Base-by-base conservation (phyloP, 1,140 invertebrate genomes). In the Scaptomyza graminum region DNA sequence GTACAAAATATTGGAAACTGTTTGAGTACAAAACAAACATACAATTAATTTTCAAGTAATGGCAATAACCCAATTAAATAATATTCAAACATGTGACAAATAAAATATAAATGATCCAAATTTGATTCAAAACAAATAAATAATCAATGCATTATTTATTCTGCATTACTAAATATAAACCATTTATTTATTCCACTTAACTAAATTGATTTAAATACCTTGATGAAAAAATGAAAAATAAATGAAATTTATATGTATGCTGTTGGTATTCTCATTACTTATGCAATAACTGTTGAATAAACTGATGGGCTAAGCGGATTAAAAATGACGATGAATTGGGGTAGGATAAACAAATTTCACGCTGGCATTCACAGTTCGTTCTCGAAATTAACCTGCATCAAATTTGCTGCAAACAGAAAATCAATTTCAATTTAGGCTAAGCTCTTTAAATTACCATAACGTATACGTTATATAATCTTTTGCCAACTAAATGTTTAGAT, bases 351-450 rank as follows among this genome's bases (percentile, higher is more conserved):
- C 9, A 34, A 34, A 9, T 9, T 34, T 9, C 31, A 34, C 8
- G 31, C 25, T 37, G 9, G 8, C 41, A 41, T 39, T 39, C 8
- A 12, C 37, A 15, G 16, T n/a, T 47, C 15, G 7, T 15, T n/a
- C 15, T 22, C 18, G 9, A 39, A 39, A 34, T 28, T 52, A 37
- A 44, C 68, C 62, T 52, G 59, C 72, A 74, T 74, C 67, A 74
- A 74, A 71, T 64, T 74, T 59, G 49, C 70, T 74, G 46, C 54
- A 28, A 60, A 67, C 47, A 63, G 15, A 74, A 74, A 74, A 74
- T 74, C 72, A 71, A 74, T 74, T 74, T 74, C 72, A 74, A 74
- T 74, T 74, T 74, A 43, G 25, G 55, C 60, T 74, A 74, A 74
- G 71, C 67, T 74, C 72, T 60, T 49, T 70, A 39, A 59, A 65